Evolutionary conservation across 2,113 vertebrate species (phyloP).

Genomic region (Alligator mississippiensis): DNA sequence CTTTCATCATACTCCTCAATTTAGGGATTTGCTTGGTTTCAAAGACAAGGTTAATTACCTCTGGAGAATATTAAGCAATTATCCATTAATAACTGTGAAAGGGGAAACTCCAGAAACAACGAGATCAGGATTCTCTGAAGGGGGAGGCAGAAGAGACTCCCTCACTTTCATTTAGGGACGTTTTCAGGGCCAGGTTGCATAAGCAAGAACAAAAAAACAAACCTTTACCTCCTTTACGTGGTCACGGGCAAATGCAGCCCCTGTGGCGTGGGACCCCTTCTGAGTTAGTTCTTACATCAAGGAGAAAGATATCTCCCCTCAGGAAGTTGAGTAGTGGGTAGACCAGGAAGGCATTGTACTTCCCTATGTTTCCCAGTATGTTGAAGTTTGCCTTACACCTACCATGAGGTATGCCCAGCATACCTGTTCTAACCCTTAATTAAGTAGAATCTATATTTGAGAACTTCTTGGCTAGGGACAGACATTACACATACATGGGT

Average conservation of each 20-base stretch:
- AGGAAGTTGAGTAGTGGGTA: neutral
- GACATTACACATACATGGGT: too few relatives aligned
- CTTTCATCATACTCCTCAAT: conserved; percentile 55
- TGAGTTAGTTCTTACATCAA: neutral
- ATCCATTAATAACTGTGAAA: conserved; percentile 35
- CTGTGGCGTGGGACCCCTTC: neutral
- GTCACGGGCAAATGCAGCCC: neutral
- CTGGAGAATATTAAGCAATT: conserved; percentile 45
- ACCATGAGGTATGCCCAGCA: neutral
- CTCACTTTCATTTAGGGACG: neutral
- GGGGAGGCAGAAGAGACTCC: neutral
- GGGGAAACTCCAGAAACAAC: neutral
- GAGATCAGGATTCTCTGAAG: neutral
- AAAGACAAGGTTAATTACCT: conserved; percentile 49
- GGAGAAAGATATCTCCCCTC: neutral
- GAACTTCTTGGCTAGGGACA: too few relatives aligned
- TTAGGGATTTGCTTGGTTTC: conserved; percentile 53
- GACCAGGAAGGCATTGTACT: neutral
- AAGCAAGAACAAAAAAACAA: neutral
- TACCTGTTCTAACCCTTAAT: neutral
- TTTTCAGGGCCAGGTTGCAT: neutral
- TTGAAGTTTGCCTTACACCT: neutral
- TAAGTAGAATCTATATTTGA: neutral
- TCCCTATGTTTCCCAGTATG: neutral
- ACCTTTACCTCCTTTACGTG: neutral